Conservation (phyloP, 2,113 vertebrate species). For the Erythrolamprus reginae region DNA sequence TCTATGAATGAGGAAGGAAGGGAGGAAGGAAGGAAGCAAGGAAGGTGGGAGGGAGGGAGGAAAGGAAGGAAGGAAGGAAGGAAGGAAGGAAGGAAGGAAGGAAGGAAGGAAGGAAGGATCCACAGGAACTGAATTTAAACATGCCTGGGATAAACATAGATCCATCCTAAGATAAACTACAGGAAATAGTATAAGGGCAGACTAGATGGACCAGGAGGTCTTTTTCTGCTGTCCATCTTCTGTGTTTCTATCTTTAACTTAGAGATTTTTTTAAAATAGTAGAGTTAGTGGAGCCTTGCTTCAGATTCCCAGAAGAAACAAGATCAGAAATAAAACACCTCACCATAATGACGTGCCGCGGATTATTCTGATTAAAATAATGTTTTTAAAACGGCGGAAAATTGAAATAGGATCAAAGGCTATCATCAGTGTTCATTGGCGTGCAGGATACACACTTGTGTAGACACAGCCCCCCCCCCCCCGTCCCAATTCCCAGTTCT, state of each 20-base stretch:
- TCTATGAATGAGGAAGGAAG: no score
- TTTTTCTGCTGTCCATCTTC: no score
- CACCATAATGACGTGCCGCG: neutral
- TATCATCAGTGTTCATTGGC: neutral
- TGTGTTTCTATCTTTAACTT: neutral
- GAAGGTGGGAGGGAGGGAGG: no score
- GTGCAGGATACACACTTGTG: neutral
- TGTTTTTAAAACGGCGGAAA: neutral
- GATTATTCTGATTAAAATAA: neutral
- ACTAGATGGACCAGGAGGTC: no score
- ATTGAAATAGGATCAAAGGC: neutral
- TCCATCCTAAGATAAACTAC: no score
- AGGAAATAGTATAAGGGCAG: no score
- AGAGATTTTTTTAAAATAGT: neutral
- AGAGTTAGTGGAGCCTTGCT: neutral
- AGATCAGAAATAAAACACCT: neutral
- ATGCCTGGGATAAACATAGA: no score
- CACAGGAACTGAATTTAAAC: no score
- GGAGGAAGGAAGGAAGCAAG: no score
- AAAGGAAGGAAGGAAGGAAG: no score
- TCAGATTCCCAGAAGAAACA: neutral
- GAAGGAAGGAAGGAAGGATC: no score
- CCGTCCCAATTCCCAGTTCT: neutral
- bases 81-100: no score
- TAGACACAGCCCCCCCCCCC: neutral